Evolutionary conservation across 2,797 vertebrate species (phyloP).

Genomic region (Falco naumanni): DNA sequence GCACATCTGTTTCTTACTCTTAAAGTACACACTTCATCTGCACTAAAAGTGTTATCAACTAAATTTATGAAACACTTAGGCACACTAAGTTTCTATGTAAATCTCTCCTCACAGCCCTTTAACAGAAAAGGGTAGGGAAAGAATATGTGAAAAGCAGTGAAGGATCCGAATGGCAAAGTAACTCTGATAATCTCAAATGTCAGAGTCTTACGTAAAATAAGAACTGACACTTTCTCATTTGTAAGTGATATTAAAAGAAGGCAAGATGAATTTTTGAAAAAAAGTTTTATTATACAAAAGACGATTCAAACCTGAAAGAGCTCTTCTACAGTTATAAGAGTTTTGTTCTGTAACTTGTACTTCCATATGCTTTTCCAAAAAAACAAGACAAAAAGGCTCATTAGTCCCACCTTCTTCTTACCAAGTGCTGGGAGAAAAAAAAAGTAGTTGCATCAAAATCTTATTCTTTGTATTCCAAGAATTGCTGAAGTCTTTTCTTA

Average conservation of each 20-base stretch:
- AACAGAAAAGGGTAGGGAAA: not conserved
- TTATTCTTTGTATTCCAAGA: conserved; percentile 95
- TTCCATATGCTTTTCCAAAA: conserved; percentile 70
- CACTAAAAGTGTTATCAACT: not conserved
- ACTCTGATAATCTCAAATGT: not conserved
- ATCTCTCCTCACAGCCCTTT: not conserved
- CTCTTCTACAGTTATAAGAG: conserved; percentile 62
- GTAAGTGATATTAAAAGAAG: not conserved
- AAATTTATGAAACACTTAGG: conserved; percentile 49
- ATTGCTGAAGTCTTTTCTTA: conserved; percentile 93
- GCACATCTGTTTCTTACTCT: conserved; percentile 42
- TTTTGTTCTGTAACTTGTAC: conserved; percentile 67
- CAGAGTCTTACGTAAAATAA: not conserved
- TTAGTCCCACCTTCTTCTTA: conserved; percentile 73
- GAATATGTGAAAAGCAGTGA: not conserved
- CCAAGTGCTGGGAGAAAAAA: conserved; percentile 25
- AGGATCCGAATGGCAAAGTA: not conserved
- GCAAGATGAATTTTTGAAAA: conserved; percentile 15
- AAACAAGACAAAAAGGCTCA: conserved; percentile 67
- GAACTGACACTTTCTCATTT: not conserved
- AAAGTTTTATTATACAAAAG: conserved; percentile 77
- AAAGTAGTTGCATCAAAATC: conserved; percentile 62
- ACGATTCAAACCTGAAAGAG: conserved; percentile 53
- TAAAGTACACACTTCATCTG: not conserved
- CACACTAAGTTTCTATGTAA: not conserved